Conservation (phyloP, 2,113 vertebrate species). For the Oryzias melastigma region DNA sequence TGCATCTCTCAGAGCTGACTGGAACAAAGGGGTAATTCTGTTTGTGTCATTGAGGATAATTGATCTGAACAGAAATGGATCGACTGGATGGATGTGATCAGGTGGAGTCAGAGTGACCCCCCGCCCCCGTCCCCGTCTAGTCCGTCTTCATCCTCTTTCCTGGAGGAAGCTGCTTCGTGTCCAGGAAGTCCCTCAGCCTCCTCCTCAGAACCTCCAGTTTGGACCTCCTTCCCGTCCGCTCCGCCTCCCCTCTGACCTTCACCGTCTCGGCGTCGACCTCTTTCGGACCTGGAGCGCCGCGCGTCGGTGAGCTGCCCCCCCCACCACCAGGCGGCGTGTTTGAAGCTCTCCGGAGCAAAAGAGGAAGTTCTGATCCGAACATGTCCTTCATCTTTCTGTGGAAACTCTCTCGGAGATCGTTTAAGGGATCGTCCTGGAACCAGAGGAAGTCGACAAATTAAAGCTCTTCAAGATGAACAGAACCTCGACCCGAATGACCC, state of each 20-base stretch:
- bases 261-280: accelerated
- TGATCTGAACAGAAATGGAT: no score
- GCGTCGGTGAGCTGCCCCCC: not conserved
- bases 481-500: no score
- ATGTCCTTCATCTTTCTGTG: slow-evolving; percentile 8
- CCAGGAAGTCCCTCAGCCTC: slow-evolving; percentile 25
- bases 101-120: no score
- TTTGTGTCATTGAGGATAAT: no score
- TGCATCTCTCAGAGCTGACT: no score
- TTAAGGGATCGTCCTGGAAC: slow-evolving; percentile 3
- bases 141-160: slow-evolving; percentile 9
- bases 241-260: not conserved
- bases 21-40: no score
- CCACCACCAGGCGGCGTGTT: accelerated
- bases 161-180: not conserved
- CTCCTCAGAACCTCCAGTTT: slow-evolving; percentile 12
- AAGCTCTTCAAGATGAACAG: no score
- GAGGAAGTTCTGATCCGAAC: slow-evolving; percentile 1
- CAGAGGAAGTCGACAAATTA: not conserved
- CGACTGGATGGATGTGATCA: no score
- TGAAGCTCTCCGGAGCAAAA: not conserved
- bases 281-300: not conserved
- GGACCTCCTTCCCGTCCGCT: accelerated
- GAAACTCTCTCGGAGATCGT: slow-evolving; percentile 22
- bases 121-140: not conserved